Conservation (phyloP, 2,113 vertebrate genomes). For the Hydrolagus affinis region DNA sequence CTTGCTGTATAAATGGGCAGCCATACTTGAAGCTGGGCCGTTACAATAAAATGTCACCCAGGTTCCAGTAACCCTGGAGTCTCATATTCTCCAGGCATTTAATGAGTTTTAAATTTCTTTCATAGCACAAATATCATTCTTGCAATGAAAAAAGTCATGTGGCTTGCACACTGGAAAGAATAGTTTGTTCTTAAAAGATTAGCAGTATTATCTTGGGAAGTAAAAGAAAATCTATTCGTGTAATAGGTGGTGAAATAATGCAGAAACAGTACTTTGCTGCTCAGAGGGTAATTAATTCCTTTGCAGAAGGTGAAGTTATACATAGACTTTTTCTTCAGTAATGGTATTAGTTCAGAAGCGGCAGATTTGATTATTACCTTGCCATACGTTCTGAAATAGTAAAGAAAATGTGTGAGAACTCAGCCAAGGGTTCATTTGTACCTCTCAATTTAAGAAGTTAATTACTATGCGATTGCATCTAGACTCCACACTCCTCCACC, state of each 20-base stretch:
- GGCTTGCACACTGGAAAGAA: neutral
- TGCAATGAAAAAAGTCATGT: neutral
- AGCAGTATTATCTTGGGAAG: no score
- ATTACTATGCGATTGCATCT: neutral
- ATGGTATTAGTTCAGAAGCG: neutral
- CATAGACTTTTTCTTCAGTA: neutral
- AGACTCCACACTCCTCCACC: neutral
- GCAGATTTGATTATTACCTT: neutral
- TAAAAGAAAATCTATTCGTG: neutral
- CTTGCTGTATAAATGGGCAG: neutral
- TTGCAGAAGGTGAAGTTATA: neutral
- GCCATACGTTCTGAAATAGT: neutral
- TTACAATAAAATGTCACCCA: neutral
- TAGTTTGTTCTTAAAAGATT: neutral
- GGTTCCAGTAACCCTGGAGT: neutral
- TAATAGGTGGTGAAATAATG: neutral
- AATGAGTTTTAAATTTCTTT: neutral
- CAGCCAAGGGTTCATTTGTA: neutral
- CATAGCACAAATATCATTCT: neutral
- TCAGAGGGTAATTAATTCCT: neutral
- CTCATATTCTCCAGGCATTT: neutral
- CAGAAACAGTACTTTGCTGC: neutral
- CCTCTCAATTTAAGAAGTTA: neutral
- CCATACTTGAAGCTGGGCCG: neutral
- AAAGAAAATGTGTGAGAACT: neutral